Percentiles rank a stretch among this genome's conserved stretches.
Conservation (phyloP, 2,797 vertebrate species). For the Enteromius afrohamiltoni region DNA sequence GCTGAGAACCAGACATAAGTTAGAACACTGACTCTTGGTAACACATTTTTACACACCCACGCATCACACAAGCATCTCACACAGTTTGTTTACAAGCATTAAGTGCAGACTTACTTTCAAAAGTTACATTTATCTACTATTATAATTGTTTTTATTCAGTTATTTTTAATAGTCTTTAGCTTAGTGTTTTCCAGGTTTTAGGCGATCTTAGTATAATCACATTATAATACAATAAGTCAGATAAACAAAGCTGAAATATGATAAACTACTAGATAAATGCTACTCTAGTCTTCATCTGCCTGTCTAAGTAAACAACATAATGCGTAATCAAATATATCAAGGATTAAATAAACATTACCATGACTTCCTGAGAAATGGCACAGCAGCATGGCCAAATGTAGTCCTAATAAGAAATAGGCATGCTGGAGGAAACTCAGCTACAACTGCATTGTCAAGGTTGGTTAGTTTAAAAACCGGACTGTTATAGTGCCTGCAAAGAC, state of each 20-base stretch:
- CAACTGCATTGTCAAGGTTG: not conserved
- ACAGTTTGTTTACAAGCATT: slow-evolving; percentile 10
- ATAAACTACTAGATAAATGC: slow-evolving; percentile 30
- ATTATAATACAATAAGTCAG: not conserved
- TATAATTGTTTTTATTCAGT: not conserved
- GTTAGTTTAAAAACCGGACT: not conserved
- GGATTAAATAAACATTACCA: not conserved
- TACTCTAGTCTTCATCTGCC: slow-evolving; percentile 18
- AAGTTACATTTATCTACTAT: slow-evolving; percentile 7
- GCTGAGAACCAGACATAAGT: slow-evolving; percentile 54
- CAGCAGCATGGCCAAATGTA: slow-evolving; percentile 43
- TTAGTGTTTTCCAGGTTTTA: not conserved
- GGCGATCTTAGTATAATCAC: not conserved
- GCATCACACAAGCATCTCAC: not conserved
- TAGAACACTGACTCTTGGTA: slow-evolving; percentile 51
- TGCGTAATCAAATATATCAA: not conserved
- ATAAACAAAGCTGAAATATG: slow-evolving; percentile 31
- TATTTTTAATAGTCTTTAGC: not conserved
- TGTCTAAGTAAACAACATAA: not conserved
- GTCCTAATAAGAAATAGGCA: slow-evolving; percentile 10
- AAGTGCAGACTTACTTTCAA: not conserved
- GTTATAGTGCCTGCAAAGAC: not conserved
- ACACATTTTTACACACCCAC: slow-evolving; percentile 35
- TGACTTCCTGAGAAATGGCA: not conserved
- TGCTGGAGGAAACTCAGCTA: not conserved